Evolutionary conservation across 2,797 vertebrate genomes (phyloP), one percentile per base, ranked within the genome.

Genomic region (Zalophus californianus): DNA sequence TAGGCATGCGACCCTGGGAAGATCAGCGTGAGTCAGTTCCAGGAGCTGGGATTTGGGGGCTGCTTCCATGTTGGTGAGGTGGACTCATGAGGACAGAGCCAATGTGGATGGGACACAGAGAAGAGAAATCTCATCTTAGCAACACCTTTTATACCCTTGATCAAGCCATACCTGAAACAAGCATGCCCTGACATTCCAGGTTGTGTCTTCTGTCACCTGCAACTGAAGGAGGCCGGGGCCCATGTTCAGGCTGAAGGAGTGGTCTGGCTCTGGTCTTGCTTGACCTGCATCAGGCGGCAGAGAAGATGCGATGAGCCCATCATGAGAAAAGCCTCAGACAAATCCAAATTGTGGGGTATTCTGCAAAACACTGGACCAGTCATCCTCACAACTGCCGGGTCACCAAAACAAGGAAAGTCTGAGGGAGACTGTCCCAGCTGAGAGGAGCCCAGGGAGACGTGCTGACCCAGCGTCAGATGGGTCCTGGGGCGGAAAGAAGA

Each of bases 91-190:
- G 82, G 35, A 35, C 3, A 18, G 41, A 48, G 38, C 32, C 27
- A 10, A 3, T 0, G 2, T 18, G 29, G 10, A 3, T 0, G 0
- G 56, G 29, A 23, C 7, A 4, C 16, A 29, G 23, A 13, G 7
- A 14, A 21, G 23, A 32, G n/a, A 35, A 2, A 11, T 10, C 41
- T 18, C 50, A 52, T 38, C 41, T 29, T 18, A 27, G 35, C 41
- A 56, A 44, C 32, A 79, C 8, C 29, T 54, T 25, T 50, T 23
- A 50, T 11, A 7, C 6, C 60, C 25, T 60, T 44, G 80, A 54
- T 60, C 38, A 44, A 56, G 29, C 56, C 14, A 11, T 54, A 21
- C 68, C 56, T 56, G 58, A 75, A 94, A 4, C 3, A 3, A 62
- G 52, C 16, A 0, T 41, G 56, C 20, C 9, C 77, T 48, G 52